These are phyloP conservation scores for Eutrigla gurnardus DNA, from an alignment of 2,797 vertebrate genomes.

Conservation along the genomic window DNA sequence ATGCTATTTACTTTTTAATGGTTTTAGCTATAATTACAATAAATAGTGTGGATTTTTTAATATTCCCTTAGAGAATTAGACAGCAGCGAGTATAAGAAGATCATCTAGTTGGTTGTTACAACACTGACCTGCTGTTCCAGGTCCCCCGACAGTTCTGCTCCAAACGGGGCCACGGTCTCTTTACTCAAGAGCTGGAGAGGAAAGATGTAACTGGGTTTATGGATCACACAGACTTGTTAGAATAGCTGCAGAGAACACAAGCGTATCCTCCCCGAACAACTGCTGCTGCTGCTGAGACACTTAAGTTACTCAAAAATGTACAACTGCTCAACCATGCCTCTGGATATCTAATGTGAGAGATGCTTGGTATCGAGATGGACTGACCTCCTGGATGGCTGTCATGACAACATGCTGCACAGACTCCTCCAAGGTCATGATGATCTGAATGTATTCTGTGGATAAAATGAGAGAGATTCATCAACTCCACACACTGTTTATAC, in stretches of 20 bases:
- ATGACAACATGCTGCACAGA: conserved; percentile 98
- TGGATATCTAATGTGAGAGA: neutral
- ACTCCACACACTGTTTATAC: neutral
- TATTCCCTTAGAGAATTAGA: neutral
- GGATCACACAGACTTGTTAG: conserved; percentile 11
- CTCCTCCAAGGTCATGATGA: conserved; percentile 99
- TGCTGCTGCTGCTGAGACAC: neutral
- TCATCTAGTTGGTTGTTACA: neutral
- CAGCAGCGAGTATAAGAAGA: neutral
- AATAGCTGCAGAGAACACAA: conserved; percentile 13
- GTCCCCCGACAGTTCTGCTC: conserved; percentile 87
- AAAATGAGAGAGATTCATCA: conserved; percentile 21
- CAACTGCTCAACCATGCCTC: conserved; percentile 6
- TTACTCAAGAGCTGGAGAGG: conserved; percentile 91
- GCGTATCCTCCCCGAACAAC: neutral
- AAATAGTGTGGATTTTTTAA: neutral
- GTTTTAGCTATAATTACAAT: neutral
- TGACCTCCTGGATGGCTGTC: conserved; percentile 98
- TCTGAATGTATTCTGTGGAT: conserved; percentile 93
- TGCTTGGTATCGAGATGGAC: conserved; percentile 22
- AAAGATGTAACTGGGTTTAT: conserved; percentile 42
- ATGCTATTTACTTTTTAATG: neutral
- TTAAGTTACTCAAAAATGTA: neutral
- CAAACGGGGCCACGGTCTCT: conserved; percentile 83
- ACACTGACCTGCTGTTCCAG: conserved; percentile 90